Evolutionary conservation across 2,888 invertebrate species (phyloP).

Genomic region (Fragum whitleyi): DNA sequence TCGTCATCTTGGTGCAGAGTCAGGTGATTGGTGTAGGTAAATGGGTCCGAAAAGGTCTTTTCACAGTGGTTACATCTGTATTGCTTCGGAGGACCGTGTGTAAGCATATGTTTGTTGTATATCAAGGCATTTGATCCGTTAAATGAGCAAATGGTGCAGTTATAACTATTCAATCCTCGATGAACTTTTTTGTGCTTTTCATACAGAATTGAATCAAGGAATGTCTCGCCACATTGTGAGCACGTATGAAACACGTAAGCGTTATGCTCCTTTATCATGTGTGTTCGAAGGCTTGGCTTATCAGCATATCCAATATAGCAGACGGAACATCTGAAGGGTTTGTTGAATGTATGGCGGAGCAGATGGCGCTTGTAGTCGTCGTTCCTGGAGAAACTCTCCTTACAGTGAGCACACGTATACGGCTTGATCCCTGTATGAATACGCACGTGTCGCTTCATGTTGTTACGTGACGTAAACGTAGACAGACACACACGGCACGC

Average conservation of each 20-base stretch:
- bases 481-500: slow-evolving; percentile 75
- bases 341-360: slow-evolving; percentile 75
- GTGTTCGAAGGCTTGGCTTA: slow-evolving; percentile 71
- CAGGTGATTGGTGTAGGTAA: slow-evolving; percentile 75
- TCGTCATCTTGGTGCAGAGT: slow-evolving; percentile 71
- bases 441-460: slow-evolving; percentile 77
- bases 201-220: slow-evolving; percentile 64
- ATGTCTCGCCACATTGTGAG: slow-evolving; percentile 76
- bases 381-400: slow-evolving; percentile 74
- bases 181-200: slow-evolving; percentile 75
- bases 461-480: slow-evolving; percentile 76
- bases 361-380: slow-evolving; percentile 78
- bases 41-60: slow-evolving; percentile 73
- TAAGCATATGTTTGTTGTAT: slow-evolving; percentile 74
- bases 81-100: slow-evolving; percentile 64
- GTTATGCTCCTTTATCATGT: slow-evolving; percentile 75
- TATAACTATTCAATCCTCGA: slow-evolving; percentile 72
- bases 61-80: slow-evolving; percentile 73
- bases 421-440: slow-evolving; percentile 78
- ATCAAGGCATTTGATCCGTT: slow-evolving; percentile 73
- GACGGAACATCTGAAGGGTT: slow-evolving; percentile 75
- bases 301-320: slow-evolving; percentile 78
- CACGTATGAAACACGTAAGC: slow-evolving; percentile 71
- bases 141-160: slow-evolving; percentile 73
- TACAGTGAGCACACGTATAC: slow-evolving; percentile 72